Conservation (phyloP, 1,140 invertebrate species). For the Solenopsis fugax region DNA sequence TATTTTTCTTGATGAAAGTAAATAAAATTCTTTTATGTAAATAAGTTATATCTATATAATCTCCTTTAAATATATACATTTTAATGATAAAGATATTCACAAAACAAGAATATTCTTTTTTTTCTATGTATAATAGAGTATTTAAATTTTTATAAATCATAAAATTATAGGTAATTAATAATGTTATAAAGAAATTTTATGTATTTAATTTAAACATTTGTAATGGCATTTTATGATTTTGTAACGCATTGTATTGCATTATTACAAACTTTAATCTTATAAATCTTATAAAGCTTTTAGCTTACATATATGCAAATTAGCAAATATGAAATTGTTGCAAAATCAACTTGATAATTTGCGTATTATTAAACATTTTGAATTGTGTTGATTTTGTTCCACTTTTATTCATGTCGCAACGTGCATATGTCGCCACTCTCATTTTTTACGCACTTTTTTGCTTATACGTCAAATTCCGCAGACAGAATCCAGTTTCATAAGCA, state of each 20-base stretch:
- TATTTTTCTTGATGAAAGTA: no score
- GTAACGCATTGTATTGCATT: constrained; percentile 12
- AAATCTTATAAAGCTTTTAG: no score
- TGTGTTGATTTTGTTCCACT: constrained; percentile 9
- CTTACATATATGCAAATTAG: background rate
- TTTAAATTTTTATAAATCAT: no score
- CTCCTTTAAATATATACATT: no score
- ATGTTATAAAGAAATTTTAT: background rate
- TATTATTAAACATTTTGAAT: constrained; percentile 32
- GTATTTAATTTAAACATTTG: background rate
- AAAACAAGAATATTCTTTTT: no score
- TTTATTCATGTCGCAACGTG: constrained; percentile 24
- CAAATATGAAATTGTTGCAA: background rate
- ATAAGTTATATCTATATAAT: no score
- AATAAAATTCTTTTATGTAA: no score
- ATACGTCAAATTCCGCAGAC: constrained; percentile 30
- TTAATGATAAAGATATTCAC: no score
- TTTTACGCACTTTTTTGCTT: constrained; percentile 39
- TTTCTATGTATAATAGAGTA: no score
- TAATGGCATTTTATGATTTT: background rate
- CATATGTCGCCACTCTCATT: background rate
- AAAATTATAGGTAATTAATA: background rate
- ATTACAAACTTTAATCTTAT: background rate
- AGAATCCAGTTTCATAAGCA: constrained; percentile 14
- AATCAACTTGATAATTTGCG: background rate